Base-by-base conservation (phyloP, 2,113 vertebrate species). In the Gymnarchus niloticus region DNA sequence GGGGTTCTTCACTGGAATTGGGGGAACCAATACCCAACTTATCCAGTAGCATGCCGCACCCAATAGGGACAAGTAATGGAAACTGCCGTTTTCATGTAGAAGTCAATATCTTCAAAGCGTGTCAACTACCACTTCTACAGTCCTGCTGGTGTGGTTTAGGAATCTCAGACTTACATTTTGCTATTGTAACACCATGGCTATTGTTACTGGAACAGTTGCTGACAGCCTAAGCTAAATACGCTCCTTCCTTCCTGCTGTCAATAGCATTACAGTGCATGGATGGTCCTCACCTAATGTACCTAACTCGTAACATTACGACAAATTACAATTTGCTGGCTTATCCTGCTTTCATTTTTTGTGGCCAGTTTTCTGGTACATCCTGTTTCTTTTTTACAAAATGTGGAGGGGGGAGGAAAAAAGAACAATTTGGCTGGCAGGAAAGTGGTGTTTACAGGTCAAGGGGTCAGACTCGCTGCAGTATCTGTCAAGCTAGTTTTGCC, bases 191-290 rank as follows among this genome's bases (percentile, higher is more conserved):
- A 78, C 21, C 44, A 12, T 84, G 56, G 57, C 44, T 49, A 25
- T 46, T 9, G 4, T 23, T 49, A 5, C 41, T 49, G 41, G 37
- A 59, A 46, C 56, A 10, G 9, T 9, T 33, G 48, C 84, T 90
- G 85, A 87, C 84, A 89, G 85, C 51, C 78, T n/a, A 88, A 69
- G 56, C 51, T 85, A 23, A 82, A 57, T 49, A 14, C 84, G 81
- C 89, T 89, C 84, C 84, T 41, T 86, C 69, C 87, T 33, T 28
- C 48, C 12, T 37, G 65, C 73, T 86, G 82, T 87, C 87, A 87
- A 87, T 86, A 80, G 69, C 86, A 69, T 49, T 87, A 25, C 83
- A 78, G 54, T 28, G 59, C 44, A 0, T 59, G 56, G 23, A 52
- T 52, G 33, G 59, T 7, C 5, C 51, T 80, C 77, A 85, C 78